A percentile compares a stretch with the other conserved stretches of the same genome.
Conservation (phyloP, 2,888 invertebrate species). For the Hydraecia micacea region DNA sequence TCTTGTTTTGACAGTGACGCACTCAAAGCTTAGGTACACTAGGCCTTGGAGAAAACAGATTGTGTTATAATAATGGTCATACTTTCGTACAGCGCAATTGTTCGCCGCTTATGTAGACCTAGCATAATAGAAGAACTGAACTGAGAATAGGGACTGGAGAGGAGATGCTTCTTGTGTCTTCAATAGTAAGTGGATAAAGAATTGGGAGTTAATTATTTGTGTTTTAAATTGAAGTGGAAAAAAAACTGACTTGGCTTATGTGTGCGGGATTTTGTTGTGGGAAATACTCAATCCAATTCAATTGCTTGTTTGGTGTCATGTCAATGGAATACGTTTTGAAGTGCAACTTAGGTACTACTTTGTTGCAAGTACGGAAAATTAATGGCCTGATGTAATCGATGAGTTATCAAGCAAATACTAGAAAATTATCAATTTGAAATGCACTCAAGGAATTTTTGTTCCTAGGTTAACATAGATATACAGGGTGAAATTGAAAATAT, state of each 20-base stretch:
- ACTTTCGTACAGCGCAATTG: background rate
- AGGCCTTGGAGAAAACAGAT: background rate
- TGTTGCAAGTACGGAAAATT: conserved; percentile 21
- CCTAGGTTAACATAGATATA: conserved; percentile 8
- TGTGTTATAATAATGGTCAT: background rate
- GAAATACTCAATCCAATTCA: background rate
- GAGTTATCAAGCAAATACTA: conserved; percentile 14
- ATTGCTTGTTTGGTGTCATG: conserved; percentile 10
- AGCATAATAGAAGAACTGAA: background rate
- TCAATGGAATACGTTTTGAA: background rate
- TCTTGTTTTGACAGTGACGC: conserved; percentile 14
- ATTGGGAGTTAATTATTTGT: background rate
- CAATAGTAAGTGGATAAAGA: background rate
- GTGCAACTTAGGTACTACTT: background rate
- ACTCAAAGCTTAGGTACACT: background rate
- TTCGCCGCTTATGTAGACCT: background rate
- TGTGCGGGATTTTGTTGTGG: background rate
- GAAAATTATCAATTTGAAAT: conserved; percentile 20
- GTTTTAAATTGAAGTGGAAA: background rate
- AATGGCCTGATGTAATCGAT: conserved; percentile 11
- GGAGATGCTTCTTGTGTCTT: background rate
- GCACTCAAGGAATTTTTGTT: conserved; percentile 18
- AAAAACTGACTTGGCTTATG: background rate
- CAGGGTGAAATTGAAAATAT: too few relatives aligned
- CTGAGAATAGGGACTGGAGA: background rate